Evolutionary conservation across 2,113 vertebrate genomes (phyloP), one percentile per base, ranked within the genome.

Genomic region (Spea multiplicata): DNA sequence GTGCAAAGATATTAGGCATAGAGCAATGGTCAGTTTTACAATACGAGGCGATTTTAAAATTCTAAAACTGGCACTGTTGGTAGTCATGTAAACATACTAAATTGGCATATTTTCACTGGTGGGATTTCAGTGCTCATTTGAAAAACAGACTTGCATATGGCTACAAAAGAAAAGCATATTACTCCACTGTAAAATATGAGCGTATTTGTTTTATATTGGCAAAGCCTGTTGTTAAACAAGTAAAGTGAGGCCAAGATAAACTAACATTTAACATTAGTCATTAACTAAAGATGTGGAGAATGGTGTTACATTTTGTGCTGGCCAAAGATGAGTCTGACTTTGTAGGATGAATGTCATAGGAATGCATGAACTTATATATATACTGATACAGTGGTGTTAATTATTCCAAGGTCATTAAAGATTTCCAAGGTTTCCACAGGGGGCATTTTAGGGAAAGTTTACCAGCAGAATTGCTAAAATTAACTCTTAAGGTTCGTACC

Each of bases 311-410:
- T 64, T 64, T 6, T 13, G 8, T 64, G 61, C n/a, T 64, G 61
- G 61, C 61, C 61, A 64, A 30, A 64, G 61, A 64, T 64, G 61
- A 16, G 13, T 64, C 61, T 64, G n/a, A 16, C 30, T 64, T 64
- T 16, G 61, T 64, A 64, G n/a, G 61, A 64, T 17, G 16, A 16
- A 6, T 16, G 61, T 64, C 57, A 61, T 61, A 61, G 61, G 17
- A 64, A 30, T 14, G 6, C 16, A 30, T 17, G n/a, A 64, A 64
- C n/a, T 64, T 2, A 13, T 64, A 30, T n/a, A n/a, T 64, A 17
- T 64, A 64, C n/a, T 64, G 6, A 17, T 30, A 30, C 30, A 30
- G 30, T 30, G 30, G 5, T 64, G 61, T 30, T 64, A 30, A 17
- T 64, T 16, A 9, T 30, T 64, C 61, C n/a, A 64, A 64, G n/a